Evolutionary conservation across 2,113 vertebrate genomes (phyloP), one percentile per base, ranked within the genome.

Genomic region (Psilopogon haemacephalus): DNA sequence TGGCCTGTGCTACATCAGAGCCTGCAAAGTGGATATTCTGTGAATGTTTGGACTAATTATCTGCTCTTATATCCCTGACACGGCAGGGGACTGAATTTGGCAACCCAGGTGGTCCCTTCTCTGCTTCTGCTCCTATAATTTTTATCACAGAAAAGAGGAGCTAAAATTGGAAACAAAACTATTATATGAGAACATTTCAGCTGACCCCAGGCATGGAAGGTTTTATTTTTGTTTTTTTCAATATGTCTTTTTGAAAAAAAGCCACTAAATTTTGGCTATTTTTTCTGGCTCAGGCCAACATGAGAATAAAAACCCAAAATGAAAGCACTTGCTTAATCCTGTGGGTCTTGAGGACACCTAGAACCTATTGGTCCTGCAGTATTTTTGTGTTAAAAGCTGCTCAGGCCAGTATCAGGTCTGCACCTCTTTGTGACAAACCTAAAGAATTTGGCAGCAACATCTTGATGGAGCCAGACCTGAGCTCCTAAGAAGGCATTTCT

Each of bases 91-190:
- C 79, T 88, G 88, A 91, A 93, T 95, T 67, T 73, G 90, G 56
- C 95, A 96, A 88, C 94, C 94, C 95, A 96, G 95, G 95, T 94
- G 92, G 94, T 95, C 94, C 83, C 56, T 88, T 67, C 88, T 88
- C 88, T 95, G 85, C 83, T 84, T 80, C 79, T 91, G 83, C 83
- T 94, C 64, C 85, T 93, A n/a, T 71, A 88, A 89, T 89, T 94
- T 91, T 85, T 88, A 71, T 48, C 1, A 19, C 28, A 72, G 64
- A 55, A 92, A 79, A 94, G 78, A 85, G 91, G 92, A 85, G 60
- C 82, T 95, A 94, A 88, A 95, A 95, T 88, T 93, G 87, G 92
- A 96, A 94, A 35, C 52, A 94, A 90, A 94, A 86, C 79, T 91
- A 56, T 74, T 86, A 59, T n/a, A 80, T 1, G 7, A 52, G 75